phyloP scores from a whole-genome alignment of 2,113 vertebrate genomes.

The Ammospiza nelsoni region DNA sequence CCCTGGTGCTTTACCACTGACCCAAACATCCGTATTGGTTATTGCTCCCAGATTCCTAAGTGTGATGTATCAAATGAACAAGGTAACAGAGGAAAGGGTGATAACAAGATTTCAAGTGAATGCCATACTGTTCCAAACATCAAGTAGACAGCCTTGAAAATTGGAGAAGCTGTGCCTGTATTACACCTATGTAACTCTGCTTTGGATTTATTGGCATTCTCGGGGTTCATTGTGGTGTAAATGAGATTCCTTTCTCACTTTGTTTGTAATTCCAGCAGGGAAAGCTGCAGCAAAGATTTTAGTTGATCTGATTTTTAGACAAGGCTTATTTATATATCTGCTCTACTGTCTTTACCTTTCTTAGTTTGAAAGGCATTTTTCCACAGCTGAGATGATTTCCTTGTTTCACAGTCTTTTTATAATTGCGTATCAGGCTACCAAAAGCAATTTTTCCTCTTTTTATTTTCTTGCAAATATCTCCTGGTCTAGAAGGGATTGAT shows the following conservation, averaged over 20 bases:
- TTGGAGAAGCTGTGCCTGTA: neutral
- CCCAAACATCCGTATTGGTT: slow-evolving; percentile 87
- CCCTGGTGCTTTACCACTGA: slow-evolving; percentile 98
- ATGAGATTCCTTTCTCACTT: neutral
- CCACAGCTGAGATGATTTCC: neutral
- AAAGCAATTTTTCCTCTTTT: fast-evolving
- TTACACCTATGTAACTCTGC: neutral
- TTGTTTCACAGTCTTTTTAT: neutral
- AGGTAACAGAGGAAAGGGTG: slow-evolving; percentile 70
- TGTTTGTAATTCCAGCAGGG: neutral
- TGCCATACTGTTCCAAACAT: neutral
- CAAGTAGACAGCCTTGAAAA: neutral
- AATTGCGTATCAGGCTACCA: neutral
- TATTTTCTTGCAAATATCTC: neutral
- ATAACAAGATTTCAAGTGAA: neutral
- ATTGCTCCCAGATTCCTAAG: slow-evolving; percentile 92
- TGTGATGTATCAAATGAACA: slow-evolving; percentile 80
- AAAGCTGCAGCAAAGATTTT: neutral
- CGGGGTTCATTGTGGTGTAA: neutral
- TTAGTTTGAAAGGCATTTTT: neutral
- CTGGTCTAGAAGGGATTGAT: neutral
- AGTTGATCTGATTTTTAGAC: neutral
- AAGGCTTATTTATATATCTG: neutral
- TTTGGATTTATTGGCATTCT: neutral
- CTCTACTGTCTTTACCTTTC: neutral